Conservation (phyloP, 2,888 invertebrate species). For the Drosophila cyrtoloma region DNA sequence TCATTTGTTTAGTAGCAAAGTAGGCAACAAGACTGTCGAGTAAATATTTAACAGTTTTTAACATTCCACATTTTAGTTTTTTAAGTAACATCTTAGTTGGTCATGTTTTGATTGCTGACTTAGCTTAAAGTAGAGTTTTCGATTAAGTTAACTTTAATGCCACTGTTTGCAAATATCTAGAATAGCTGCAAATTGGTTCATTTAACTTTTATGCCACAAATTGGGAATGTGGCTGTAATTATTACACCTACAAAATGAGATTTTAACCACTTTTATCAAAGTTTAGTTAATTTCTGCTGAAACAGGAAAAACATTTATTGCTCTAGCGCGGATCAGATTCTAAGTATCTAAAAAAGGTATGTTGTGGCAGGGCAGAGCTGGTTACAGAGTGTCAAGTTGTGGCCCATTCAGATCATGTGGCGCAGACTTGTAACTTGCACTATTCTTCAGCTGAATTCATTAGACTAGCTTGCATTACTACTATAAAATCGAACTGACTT, state of each 20-base stretch:
- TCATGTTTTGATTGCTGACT: neutral
- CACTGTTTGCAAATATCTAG: neutral
- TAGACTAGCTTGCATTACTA: neutral
- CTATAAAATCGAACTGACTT: neutral
- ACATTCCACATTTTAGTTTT: neutral
- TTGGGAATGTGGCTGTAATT: neutral
- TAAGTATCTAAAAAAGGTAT: neutral
- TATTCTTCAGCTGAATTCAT: neutral
- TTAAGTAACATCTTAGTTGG: neutral
- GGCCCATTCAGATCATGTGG: neutral
- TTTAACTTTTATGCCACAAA: neutral
- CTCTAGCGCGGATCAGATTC: neutral
- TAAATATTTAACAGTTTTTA: neutral
- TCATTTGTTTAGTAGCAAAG: neutral
- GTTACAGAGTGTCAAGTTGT: neutral
- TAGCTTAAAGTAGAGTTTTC: neutral
- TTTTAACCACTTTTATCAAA: neutral
- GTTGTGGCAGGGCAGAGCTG: neutral
- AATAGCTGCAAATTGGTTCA: neutral
- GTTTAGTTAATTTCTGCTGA: neutral
- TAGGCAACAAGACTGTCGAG: neutral
- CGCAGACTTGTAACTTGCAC: neutral
- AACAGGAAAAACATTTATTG: neutral
- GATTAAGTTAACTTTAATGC: neutral
- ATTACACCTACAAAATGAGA: neutral